phyloP scores from a whole-genome alignment of 2,797 vertebrate species.

The Tenualosa thibaudeaui region DNA sequence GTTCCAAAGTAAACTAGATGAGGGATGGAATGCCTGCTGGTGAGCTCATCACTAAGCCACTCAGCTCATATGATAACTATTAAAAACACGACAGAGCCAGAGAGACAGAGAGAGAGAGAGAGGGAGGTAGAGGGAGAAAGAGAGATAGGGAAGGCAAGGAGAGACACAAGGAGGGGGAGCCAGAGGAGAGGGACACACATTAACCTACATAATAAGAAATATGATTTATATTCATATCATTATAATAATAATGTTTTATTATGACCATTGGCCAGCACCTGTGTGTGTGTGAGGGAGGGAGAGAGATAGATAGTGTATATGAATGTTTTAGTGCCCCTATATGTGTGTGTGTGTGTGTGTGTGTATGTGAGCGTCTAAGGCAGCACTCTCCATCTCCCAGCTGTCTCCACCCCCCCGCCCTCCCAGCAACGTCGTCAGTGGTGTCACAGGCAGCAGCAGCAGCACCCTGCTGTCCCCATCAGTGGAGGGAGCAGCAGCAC shows the following conservation, averaged over 20 bases:
- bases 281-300: not conserved
- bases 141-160: not conserved
- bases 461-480: too few species aligned
- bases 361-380: constrained; percentile 32
- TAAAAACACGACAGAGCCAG: not conserved
- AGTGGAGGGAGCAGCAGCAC: constrained; percentile 13
- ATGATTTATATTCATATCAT: too few species aligned
- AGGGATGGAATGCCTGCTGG: constrained; percentile 30
- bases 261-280: too few species aligned
- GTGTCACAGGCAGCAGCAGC: too few species aligned
- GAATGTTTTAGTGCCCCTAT: not conserved
- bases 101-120: not conserved
- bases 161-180: not conserved
- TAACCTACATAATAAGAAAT: not conserved
- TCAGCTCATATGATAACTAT: not conserved
- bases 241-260: too few species aligned
- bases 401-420: constrained; percentile 58
- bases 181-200: not conserved
- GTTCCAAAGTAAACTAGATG: constrained; percentile 25
- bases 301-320: too few species aligned
- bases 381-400: constrained; percentile 57
- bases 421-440: not conserved
- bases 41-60: constrained; percentile 34
- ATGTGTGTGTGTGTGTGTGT: not conserved
- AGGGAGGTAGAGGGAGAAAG: not conserved